Evolutionary conservation across 2,797 vertebrate genomes (phyloP), one percentile per base, ranked within the genome.

Genomic region (Natrix natrix): DNA sequence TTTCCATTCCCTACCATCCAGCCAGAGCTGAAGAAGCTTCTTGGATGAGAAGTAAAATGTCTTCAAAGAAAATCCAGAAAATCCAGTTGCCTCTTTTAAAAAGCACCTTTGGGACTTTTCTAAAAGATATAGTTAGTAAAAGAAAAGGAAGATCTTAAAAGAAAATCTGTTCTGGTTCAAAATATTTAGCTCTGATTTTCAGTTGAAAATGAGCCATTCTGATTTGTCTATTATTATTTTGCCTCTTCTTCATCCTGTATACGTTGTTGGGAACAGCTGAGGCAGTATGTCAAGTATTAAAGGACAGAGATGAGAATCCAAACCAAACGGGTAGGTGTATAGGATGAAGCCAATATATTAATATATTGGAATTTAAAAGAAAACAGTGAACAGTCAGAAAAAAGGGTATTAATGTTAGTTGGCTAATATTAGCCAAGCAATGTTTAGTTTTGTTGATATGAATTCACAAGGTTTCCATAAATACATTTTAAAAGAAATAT

Each of bases 41-140:
- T 20, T 59, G 57, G 17, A 59, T 59, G 57, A 59, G 57, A 59
- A 59, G 17, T 59, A 17, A 59, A 59, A 59, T 59, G 57, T 59
- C 5, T 59, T 20, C 57, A 20, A 59, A 59, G 57, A 59, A 20
- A 59, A 59, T 6, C 16, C 57, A 59, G 57, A 59, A 59, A 20
- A 5, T 59, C 57, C 17, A 59, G 57, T 59, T 59, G 17, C 57
- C 17, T 59, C 17, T 59, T 59, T 59, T 17, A 7, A 59, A 59
- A 20, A 59, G 17, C 17, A 20, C 17, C 1, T 57, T 59, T 59
- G 57, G 57, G 17, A 59, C 57, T 59, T 92, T 96, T 95, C 89
- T 92, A 88, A 83, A 26, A 1, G 8, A 48, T 16, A 92, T 1
- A 12, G 28, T 74, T 69, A 69, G 52, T 17, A 57, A 88, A 69